Evolutionary conservation across 2,797 vertebrate genomes (phyloP).

Genomic region (Catostomus latipinnis): DNA sequence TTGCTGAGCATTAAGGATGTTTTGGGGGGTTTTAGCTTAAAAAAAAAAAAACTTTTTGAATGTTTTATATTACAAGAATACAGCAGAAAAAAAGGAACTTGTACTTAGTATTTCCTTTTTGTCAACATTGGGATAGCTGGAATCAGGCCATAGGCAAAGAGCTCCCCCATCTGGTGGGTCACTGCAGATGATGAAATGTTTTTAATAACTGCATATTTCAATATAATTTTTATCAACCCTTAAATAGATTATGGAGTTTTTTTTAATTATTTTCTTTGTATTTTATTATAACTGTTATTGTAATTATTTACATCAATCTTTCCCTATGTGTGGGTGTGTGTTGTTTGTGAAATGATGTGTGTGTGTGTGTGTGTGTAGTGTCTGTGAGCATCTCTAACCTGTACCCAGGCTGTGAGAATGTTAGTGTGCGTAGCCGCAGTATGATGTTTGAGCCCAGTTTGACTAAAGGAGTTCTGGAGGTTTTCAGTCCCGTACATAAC

Average conservation of each 20-base stretch:
- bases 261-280: too few species aligned
- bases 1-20: too few species aligned
- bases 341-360: constrained; percentile 23
- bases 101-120: background rate
- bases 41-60: background rate
- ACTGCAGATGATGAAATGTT: background rate
- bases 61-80: background rate
- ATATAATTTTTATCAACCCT: background rate
- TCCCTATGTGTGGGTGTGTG: constrained; percentile 17
- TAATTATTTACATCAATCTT: background rate
- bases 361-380: constrained; percentile 75
- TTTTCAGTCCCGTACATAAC: constrained; percentile 88
- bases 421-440: constrained; percentile 95
- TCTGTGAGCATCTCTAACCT: constrained; percentile 95
- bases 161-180: constrained; percentile 34
- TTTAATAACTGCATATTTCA: background rate
- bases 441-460: constrained; percentile 99
- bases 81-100: background rate
- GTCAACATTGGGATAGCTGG: background rate
- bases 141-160: constrained; percentile 1
- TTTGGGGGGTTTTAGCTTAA: too few species aligned
- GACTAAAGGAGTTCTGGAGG: constrained; percentile 93
- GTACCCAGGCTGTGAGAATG: constrained; percentile 97
- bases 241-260: background rate
- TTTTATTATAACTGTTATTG: background rate